Evolutionary conservation across 2,888 invertebrate species (phyloP).

Genomic region (Magallana nippona): DNA sequence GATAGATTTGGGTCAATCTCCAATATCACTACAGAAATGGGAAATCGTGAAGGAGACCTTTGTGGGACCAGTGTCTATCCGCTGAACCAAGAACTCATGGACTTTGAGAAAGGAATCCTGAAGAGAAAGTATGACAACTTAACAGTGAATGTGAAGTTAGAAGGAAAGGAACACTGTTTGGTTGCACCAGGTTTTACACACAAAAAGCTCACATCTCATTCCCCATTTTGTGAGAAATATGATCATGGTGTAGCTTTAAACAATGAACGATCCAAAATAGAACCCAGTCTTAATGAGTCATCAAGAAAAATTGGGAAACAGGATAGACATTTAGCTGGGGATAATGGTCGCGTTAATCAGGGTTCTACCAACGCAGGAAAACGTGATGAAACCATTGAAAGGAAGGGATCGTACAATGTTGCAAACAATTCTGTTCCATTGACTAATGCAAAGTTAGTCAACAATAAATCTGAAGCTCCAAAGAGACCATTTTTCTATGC

Average conservation of each 20-base stretch:
- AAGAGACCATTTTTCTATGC: slow-evolving; percentile 22
- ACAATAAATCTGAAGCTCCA: neutral
- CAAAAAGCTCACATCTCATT: neutral
- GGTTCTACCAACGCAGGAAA: neutral
- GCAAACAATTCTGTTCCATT: neutral
- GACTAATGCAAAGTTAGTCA: neutral
- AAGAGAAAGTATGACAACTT: slow-evolving; percentile 4
- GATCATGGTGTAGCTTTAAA: neutral
- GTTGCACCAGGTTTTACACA: neutral
- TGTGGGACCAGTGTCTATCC: slow-evolving; percentile 7
- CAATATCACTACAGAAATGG: neutral
- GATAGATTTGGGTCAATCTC: slow-evolving; percentile 22
- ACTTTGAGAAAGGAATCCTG: slow-evolving; percentile 1
- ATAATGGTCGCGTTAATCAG: neutral
- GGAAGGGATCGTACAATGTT: neutral
- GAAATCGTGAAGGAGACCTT: neutral
- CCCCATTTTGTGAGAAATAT: neutral
- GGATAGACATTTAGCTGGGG: neutral
- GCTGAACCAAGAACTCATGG: neutral
- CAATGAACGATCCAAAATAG: neutral
- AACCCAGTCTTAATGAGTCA: neutral
- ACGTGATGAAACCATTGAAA: neutral
- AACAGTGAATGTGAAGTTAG: neutral
- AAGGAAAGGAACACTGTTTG: neutral
- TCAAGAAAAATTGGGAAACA: neutral